These are phyloP conservation scores for Microchrysa polita DNA, from an alignment of 2,888 invertebrate genomes.

Conservation along the genomic window DNA sequence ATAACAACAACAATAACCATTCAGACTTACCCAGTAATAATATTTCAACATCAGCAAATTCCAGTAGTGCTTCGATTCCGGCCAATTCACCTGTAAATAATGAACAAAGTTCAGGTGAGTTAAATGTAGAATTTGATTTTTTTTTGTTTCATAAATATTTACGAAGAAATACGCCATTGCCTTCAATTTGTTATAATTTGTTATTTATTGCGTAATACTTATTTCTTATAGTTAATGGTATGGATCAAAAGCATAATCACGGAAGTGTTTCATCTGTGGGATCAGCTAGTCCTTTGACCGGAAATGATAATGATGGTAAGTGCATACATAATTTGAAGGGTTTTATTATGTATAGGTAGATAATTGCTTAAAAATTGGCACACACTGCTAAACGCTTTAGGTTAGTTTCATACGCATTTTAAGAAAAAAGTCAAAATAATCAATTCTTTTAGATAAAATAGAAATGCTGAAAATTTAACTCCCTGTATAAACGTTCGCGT, in stretches of 20 bases:
- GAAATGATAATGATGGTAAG: conserved; percentile 63
- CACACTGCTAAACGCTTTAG: no score
- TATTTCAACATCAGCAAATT: conserved; percentile 61
- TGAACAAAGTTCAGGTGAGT: conserved; percentile 49
- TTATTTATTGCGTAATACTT: not conserved
- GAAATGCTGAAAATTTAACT: no score
- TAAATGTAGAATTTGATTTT: not conserved
- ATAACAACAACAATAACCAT: conserved; percentile 53
- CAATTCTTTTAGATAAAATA: not conserved
- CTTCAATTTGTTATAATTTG: no score
- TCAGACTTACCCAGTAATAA: conserved; percentile 56
- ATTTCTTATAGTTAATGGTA: conserved; percentile 49
- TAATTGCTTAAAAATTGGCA: no score
- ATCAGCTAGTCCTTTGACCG: conserved; percentile 61
- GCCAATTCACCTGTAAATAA: conserved; percentile 62
- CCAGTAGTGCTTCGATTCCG: conserved; percentile 62
- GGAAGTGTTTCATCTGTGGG: conserved; percentile 63
- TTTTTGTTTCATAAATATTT: not conserved
- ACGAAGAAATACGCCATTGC: no score
- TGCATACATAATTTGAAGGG: not conserved
- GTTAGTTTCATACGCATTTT: no score
- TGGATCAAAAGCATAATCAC: conserved; percentile 57
- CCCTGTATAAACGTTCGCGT: no score
- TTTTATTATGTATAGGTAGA: no score
- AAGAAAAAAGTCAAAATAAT: no score